A percentile compares a stretch with the other conserved stretches of the same genome.
These are phyloP conservation scores for Numenius phaeopus DNA, from an alignment of 2,797 vertebrate species.

Conservation along the genomic window DNA sequence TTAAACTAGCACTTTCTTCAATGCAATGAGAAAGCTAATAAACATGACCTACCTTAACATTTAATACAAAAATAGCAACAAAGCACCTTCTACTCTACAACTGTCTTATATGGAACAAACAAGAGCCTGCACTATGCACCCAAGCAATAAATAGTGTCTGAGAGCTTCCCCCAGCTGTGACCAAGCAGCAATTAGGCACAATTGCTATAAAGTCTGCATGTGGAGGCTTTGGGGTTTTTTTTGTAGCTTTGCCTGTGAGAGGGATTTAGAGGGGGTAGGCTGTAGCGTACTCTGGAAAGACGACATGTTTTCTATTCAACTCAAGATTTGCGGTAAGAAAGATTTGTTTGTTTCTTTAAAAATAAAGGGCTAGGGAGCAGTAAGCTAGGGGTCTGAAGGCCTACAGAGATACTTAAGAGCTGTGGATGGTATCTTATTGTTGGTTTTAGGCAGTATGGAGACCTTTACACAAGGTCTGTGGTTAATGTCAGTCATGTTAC, in stretches of 20 bases:
- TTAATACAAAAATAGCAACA: accelerated
- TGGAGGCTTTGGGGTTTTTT: not conserved
- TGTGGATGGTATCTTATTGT: not conserved
- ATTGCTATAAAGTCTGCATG: not conserved
- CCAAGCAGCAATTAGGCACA: not conserved
- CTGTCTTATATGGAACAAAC: accelerated
- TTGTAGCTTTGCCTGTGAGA: not conserved
- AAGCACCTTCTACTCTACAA: not conserved
- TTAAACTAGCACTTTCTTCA: not conserved
- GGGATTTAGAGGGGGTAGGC: accelerated
- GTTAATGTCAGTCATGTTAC: not conserved
- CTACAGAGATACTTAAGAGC: not conserved
- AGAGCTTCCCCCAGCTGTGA: not conserved
- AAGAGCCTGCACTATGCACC: accelerated
- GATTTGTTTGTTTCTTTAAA: not conserved
- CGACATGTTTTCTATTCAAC: accelerated
- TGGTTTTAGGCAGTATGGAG: not conserved
- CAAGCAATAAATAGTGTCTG: not conserved
- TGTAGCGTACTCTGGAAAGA: accelerated
- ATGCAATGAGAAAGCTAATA: accelerated
- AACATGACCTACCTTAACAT: accelerated
- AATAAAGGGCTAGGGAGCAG: not conserved
- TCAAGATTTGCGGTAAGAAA: not conserved
- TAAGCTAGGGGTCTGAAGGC: not conserved
- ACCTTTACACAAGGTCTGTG: not conserved